phyloP scores from a whole-genome alignment of 2,797 vertebrate species.

The Hapalemur alaotrensis region DNA sequence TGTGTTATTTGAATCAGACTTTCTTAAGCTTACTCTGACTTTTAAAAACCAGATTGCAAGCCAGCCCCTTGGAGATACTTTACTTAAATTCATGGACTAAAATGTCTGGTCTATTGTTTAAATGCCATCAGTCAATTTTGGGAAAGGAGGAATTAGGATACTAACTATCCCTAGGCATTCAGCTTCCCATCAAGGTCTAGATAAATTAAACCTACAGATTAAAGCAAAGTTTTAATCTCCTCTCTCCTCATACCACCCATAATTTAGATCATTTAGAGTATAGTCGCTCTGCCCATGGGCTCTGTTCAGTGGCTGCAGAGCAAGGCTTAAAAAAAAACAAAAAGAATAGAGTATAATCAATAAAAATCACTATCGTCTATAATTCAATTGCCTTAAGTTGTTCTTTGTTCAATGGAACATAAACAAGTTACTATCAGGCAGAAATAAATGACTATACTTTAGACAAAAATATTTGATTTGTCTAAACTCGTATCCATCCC shows the following conservation, averaged over 20 bases:
- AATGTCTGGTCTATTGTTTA: background rate
- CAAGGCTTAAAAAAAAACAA: no score
- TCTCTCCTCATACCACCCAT: background rate
- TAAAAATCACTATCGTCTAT: background rate
- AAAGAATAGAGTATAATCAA: background rate
- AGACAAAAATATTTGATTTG: background rate
- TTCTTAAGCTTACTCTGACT: background rate
- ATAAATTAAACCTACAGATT: constrained; percentile 15
- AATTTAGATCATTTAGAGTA: background rate
- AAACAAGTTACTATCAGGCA: background rate
- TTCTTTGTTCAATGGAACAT: constrained; percentile 27
- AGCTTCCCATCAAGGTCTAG: background rate
- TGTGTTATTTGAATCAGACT: background rate
- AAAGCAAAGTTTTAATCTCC: background rate
- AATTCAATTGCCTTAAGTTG: background rate
- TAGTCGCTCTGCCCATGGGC: no score
- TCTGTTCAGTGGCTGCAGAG: no score
- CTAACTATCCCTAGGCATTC: background rate
- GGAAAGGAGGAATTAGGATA: background rate
- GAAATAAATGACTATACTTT: background rate
- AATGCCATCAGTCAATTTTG: background rate
- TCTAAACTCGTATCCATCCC: background rate
- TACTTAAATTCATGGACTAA: background rate
- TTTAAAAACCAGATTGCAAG: background rate
- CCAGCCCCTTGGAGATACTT: background rate